Base-by-base conservation (phyloP, 2,888 invertebrate species). In the Gastracanthus pulcherrimus region DNA sequence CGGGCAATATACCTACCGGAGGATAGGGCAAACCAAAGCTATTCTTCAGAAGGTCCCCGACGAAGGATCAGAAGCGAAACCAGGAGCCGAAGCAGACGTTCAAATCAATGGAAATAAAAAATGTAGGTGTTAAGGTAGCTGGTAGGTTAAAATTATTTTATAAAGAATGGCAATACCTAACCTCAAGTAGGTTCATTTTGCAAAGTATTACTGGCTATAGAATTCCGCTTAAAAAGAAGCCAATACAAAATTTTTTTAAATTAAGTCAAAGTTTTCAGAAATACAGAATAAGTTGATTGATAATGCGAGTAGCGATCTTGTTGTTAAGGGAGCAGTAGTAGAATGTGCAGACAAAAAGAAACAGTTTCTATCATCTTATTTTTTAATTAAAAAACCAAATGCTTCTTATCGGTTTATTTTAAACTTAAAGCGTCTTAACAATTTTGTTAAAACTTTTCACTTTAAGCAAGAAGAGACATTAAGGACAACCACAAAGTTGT, bases 381-480 rank as follows among this genome's bases (percentile, higher is more conserved):
- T 79, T 62, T 38, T 81, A 9, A 58, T 62, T 7, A 60, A 64
- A 3, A 82, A 82, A 62, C 26, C 70, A 38, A 19, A 36, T 7
- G 74, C 75, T 13, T 34, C 74, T 3, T 38, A 34, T 41, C 45
- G 80, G n/a, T 82, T 70, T 29, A 80, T 75, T 19, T 38, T 80
- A 9, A 80, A 80, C 64, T 66, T 80, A 19, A 82, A 82, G 58
- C 34, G 60, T 0, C 26, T 82, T 13, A 82, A 82, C 64, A 23
- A 51, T 4, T 70, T 72, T 16, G 74, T 80, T 16, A 34, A 45
- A 9, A 41, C 80, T 0, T 23, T 29, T 5, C 80, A 82, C 19
- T 82, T 82, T 31, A 82, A 82, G 45, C 45, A 80, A 38, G 76
- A 82, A 55, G 79, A 76, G 7, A 4, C n/a, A n/a, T n/a, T 67